phyloP scores from a whole-genome alignment of 2,888 invertebrate genomes.

The Liopterus haemorrhoidalis region DNA sequence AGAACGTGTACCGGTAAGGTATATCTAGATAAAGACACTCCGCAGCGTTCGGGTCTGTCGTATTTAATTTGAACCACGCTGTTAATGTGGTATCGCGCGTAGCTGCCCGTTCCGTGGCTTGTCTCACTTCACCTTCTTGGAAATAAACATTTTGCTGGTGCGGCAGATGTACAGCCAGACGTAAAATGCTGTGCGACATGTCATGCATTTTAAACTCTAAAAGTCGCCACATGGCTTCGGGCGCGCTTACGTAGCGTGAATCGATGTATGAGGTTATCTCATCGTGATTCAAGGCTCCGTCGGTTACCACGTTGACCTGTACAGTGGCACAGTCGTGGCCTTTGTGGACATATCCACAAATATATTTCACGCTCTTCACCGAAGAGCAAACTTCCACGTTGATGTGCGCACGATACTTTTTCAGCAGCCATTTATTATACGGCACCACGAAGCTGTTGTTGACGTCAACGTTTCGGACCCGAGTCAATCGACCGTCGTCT shows the following conservation, averaged over 20 bases:
- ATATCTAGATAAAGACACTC: slow-evolving; percentile 27
- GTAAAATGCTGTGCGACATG: slow-evolving; percentile 35
- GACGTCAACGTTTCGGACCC: slow-evolving; percentile 26
- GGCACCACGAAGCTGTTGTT: slow-evolving; percentile 39
- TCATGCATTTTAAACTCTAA: too few relatives aligned
- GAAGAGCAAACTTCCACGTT: slow-evolving; percentile 35
- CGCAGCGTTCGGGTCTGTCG: slow-evolving; percentile 26
- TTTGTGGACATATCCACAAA: slow-evolving; percentile 35
- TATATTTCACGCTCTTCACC: slow-evolving; percentile 33
- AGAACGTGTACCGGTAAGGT: too few relatives aligned
- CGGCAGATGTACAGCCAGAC: slow-evolving; percentile 40
- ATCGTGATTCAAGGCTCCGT: slow-evolving; percentile 27
- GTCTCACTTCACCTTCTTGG: slow-evolving; percentile 19
- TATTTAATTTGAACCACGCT: slow-evolving; percentile 33
- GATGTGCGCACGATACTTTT: slow-evolving; percentile 34
- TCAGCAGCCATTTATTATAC: slow-evolving; percentile 28
- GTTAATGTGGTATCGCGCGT: too few relatives aligned
- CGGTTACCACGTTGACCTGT: too few relatives aligned
- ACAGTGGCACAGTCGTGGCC: too few relatives aligned
- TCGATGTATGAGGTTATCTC: slow-evolving; percentile 37
- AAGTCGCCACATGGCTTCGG: too few relatives aligned
- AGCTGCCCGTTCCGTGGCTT: slow-evolving; percentile 17
- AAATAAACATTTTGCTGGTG: slow-evolving; percentile 23
- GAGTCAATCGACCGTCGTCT: slow-evolving; percentile 27
- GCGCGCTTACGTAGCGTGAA: slow-evolving; percentile 38